Percentiles rank a stretch among this genome's conserved stretches.
Conservation (phyloP, 2,113 vertebrate species). For the Vidua chalybeata region DNA sequence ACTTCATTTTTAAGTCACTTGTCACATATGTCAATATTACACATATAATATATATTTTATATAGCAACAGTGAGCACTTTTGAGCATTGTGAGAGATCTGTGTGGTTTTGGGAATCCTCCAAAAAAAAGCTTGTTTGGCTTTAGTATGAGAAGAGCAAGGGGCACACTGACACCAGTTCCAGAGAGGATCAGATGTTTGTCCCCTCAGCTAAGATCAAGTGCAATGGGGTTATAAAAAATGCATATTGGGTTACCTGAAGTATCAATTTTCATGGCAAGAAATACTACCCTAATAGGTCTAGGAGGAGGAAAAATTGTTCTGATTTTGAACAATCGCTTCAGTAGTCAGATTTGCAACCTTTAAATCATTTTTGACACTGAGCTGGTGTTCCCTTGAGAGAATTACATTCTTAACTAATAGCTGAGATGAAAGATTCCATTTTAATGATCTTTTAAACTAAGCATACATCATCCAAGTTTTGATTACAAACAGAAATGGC, state of each 20-base stretch:
- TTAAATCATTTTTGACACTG: background rate
- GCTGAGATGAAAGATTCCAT: background rate
- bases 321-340: background rate
- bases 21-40: background rate
- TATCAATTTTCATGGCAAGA: constrained; percentile 10
- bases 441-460: background rate
- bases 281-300: background rate
- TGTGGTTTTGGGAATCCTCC: background rate
- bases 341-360: background rate
- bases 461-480: background rate
- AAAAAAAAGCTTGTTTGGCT: background rate
- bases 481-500: background rate
- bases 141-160: background rate
- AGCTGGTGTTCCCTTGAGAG: background rate
- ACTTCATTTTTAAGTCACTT: background rate
- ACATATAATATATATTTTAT: background rate
- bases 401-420: background rate
- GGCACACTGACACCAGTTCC: background rate
- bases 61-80: background rate
- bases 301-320: background rate
- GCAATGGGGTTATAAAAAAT: background rate
- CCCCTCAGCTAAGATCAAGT: background rate
- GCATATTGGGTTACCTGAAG: background rate
- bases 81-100: background rate
- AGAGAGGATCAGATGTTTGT: background rate